Conservation (phyloP, 2,888 invertebrate species). For the Hylaea fasciaria region DNA sequence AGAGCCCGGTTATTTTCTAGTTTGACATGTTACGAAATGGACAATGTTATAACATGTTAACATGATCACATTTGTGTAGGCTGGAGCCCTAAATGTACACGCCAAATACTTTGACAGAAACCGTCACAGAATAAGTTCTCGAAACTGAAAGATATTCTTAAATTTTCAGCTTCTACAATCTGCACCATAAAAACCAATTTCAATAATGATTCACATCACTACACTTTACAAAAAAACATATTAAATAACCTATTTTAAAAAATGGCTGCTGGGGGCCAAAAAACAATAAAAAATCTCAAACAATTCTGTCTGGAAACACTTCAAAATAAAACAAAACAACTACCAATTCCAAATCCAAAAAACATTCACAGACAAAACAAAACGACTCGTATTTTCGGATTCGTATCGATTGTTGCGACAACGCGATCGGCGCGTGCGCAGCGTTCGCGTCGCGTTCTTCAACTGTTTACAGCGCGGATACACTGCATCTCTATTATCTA, state of each 20-base stretch:
- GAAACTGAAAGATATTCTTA: background rate
- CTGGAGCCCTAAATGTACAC: background rate
- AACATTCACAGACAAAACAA: slow-evolving; percentile 20
- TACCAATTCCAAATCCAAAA: slow-evolving; percentile 33
- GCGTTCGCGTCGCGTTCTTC: slow-evolving; percentile 71
- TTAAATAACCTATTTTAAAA: too few relatives aligned
- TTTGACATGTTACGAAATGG: background rate
- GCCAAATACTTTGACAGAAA: background rate
- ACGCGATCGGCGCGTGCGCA: slow-evolving; percentile 74
- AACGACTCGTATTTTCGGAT: slow-evolving; percentile 32
- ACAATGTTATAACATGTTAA: background rate
- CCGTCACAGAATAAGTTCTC: background rate
- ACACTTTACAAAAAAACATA: slow-evolving; percentile 3
- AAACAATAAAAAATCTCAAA: background rate
- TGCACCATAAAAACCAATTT: slow-evolving; percentile 32
- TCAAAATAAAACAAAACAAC: slow-evolving; percentile 24
- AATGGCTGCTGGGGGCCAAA: too few relatives aligned
- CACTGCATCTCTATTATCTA: slow-evolving; percentile 54
- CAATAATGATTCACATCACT: slow-evolving; percentile 40
- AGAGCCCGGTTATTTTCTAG: slow-evolving; percentile 12
- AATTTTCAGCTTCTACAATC: slow-evolving; percentile 8
- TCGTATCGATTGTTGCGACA: slow-evolving; percentile 36
- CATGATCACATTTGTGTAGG: background rate
- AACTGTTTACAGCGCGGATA: slow-evolving; percentile 67
- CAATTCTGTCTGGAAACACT: slow-evolving; percentile 10